Base-by-base conservation (phyloP, 2,797 vertebrate species). In the Mormyrus proboscirostris region DNA sequence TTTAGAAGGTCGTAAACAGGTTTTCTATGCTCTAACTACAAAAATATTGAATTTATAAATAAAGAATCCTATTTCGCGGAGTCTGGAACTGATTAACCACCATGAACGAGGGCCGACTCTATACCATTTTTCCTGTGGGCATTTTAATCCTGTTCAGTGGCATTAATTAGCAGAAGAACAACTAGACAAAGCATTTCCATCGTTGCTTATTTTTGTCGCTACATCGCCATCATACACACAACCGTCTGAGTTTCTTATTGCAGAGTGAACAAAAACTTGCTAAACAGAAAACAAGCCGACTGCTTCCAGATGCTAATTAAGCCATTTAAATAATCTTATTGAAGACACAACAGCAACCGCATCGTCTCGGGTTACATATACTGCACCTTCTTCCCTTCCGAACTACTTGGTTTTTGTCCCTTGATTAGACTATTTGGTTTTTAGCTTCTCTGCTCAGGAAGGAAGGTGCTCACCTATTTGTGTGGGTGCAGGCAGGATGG, bases 401-500 rank as follows among this genome's bases (percentile, higher is more conserved):
- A 73, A 33, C 69, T 33, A 10, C 69, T 73, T 73, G 69, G 29
- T 33, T 76, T 76, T 19, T 41, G 4, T 41, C 33, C 33, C 22
- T 76, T 76, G 41, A 76, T 76, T 16, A 19, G 33, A 76, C 69
- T 76, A 76, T 76, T 14, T 8, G 12, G 38, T 38, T 14, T 76
- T 41, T 16, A 76, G 33, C 12, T 41, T 76, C 69, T 19, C 69
- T 19, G 12, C 69, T 50, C 57, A 44, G 55, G 33, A 7, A 3
- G 38, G n/a, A 55, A 53, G 85, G 12, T 5, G 10, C 90, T 95
- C 94, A 76, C 93, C 94, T 92, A 94, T 86, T 0, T 90, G 93
- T 76, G 92, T 90, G 41, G 96, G 97, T 0, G 97, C 97, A 0
- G 97, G 97, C 4, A 97, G 94, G 89, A 97, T 97, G 2, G 97